Percentiles rank a stretch among this genome's conserved stretches.
Conservation (phyloP, 1,140 invertebrate genomes). For the Telenomus remus region DNA sequence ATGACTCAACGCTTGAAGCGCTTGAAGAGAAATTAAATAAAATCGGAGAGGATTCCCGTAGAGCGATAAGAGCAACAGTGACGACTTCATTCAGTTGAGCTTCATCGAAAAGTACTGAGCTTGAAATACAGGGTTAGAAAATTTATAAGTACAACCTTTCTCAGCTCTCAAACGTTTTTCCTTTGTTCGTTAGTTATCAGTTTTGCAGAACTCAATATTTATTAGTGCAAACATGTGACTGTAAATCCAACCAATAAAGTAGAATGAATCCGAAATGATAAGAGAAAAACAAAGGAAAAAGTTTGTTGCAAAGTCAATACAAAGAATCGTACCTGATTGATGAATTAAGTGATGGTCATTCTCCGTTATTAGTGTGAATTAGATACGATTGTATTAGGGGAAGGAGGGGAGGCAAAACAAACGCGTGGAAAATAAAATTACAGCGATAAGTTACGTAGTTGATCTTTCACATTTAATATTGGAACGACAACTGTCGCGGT, state of each 20-base stretch:
- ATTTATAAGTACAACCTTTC: not conserved
- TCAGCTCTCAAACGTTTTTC: too few relatives aligned
- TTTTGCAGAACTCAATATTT: too few relatives aligned
- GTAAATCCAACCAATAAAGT: too few relatives aligned
- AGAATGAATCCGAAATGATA: not conserved
- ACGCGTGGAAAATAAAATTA: not conserved
- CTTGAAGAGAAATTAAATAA: conserved; percentile 4
- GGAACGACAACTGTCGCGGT: conserved; percentile 46
- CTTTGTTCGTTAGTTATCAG: too few relatives aligned
- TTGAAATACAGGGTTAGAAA: not conserved
- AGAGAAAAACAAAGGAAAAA: conserved; percentile 23
- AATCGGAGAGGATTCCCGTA: not conserved
- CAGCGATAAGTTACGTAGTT: conserved; percentile 26
- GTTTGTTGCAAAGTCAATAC: not conserved
- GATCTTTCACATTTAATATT: conserved; percentile 47
- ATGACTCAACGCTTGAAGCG: not conserved
- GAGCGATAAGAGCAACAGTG: conserved; percentile 32
- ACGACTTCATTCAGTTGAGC: conserved; percentile 30
- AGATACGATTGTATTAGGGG: conserved; percentile 5
- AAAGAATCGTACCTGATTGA: conserved; percentile 31
- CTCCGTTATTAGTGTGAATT: conserved; percentile 5
- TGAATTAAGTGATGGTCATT: conserved; percentile 31
- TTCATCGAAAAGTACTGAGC: not conserved
- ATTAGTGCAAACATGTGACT: too few relatives aligned
- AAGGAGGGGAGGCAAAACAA: too few relatives aligned